phyloP scores from a whole-genome alignment of 2,797 vertebrate species.

The Argentina silus region DNA sequence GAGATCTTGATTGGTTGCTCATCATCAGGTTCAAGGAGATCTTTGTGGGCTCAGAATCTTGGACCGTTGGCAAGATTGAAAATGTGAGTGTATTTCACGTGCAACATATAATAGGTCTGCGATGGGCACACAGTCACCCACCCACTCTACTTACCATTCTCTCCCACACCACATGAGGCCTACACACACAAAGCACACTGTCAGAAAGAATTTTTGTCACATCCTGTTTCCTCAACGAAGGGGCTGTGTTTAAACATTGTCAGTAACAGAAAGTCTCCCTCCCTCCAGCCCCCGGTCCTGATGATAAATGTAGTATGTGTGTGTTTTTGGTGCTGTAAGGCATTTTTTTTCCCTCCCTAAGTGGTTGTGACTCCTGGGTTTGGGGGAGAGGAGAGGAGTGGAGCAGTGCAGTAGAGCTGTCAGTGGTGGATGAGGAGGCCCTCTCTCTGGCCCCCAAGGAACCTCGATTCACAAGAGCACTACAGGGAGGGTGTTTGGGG shows the following conservation, averaged over 20 bases:
- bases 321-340: constrained; percentile 71
- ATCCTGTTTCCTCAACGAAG: neutral
- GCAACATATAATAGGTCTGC: no score
- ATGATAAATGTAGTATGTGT: constrained; percentile 75
- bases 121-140: no score
- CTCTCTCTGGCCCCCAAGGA: constrained; percentile 34
- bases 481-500: constrained; percentile 35
- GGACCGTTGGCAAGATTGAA: no score
- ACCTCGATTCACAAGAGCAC: constrained; percentile 49
- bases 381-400: constrained; percentile 13
- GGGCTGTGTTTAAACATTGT: constrained; percentile 49
- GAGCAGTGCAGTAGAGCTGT: neutral
- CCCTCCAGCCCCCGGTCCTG: neutral
- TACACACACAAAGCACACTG: neutral
- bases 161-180: neutral
- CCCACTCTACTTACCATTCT: neutral
- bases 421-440: neutral
- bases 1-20: no score
- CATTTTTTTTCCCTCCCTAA: constrained; percentile 70
- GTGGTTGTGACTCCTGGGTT: constrained; percentile 75
- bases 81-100: no score
- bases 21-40: no score
- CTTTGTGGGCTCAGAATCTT: no score
- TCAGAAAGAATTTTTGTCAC: neutral
- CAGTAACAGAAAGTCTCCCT: constrained; percentile 21